These are phyloP conservation scores for Pimephales promelas DNA, from an alignment of 2,113 vertebrate genomes.

Conservation along the genomic window DNA sequence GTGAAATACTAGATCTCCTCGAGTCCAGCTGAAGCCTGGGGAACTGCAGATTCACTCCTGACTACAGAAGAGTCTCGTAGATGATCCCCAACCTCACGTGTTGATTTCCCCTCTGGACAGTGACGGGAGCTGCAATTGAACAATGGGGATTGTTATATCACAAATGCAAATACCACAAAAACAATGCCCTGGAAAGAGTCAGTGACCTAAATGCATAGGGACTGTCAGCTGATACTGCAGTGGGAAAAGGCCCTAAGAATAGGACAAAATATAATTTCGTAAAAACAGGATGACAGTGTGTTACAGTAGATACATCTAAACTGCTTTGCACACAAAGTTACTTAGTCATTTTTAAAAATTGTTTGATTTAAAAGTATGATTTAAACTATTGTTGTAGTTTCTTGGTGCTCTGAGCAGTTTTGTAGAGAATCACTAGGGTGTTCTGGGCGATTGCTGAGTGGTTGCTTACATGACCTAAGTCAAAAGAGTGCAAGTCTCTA, in stretches of 20 bases:
- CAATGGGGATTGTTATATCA: conserved; percentile 16
- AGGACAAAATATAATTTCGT: background rate
- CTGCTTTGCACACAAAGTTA: background rate
- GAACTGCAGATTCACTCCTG: background rate
- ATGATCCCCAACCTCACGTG: conserved; percentile 27
- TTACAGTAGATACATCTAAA: background rate
- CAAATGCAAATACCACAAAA: conserved; percentile 24
- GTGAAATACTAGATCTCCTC: conserved; percentile 27
- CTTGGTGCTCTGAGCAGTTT: background rate
- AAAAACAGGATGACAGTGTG: background rate
- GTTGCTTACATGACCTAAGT: background rate
- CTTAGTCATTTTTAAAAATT: background rate
- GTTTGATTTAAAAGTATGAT: background rate
- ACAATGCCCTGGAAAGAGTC: conserved; percentile 15
- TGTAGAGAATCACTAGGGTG: background rate
- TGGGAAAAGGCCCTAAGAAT: background rate
- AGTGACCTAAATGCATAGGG: background rate
- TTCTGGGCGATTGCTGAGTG: background rate
- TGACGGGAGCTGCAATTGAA: background rate
- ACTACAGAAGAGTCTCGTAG: conserved; percentile 14
- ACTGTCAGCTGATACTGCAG: conserved; percentile 35
- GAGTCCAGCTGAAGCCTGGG: background rate
- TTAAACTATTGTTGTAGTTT: background rate
- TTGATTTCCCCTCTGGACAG: conserved; percentile 42
- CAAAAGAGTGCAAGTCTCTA: background rate